phyloP scores from a whole-genome alignment of 2,888 invertebrate species.

The Tiliacea citrago region DNA sequence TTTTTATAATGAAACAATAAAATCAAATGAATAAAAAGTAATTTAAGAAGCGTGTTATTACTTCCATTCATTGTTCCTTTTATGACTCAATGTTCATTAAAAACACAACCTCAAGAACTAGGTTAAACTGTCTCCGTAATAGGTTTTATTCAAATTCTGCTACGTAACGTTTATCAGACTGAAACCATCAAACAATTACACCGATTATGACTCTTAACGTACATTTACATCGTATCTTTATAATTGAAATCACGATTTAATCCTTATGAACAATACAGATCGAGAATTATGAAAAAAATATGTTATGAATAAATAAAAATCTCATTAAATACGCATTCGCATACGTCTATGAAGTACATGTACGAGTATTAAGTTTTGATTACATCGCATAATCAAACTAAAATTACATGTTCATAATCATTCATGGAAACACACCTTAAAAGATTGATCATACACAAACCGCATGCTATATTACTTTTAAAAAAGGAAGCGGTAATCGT shows the following conservation, averaged over 20 bases:
- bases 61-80: constrained; percentile 38
- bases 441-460: constrained; percentile 71
- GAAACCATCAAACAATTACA: constrained; percentile 62
- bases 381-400: constrained; percentile 76
- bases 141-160: constrained; percentile 58
- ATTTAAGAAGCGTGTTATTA: constrained; percentile 45
- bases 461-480: constrained; percentile 69
- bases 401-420: constrained; percentile 75
- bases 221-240: constrained; percentile 79
- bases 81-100: constrained; percentile 35
- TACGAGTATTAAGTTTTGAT: constrained; percentile 68
- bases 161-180: constrained; percentile 56
- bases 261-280: constrained; percentile 70
- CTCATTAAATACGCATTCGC: constrained; percentile 75
- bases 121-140: constrained; percentile 49
- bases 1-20: constrained; percentile 25
- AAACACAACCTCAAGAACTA: constrained; percentile 44
- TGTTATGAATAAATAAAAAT: constrained; percentile 85
- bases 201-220: constrained; percentile 70
- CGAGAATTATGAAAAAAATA: constrained; percentile 74
- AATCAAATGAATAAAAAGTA: constrained; percentile 28
- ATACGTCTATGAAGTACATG: constrained; percentile 67
- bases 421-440: constrained; percentile 71
- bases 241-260: constrained; percentile 87
- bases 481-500: constrained; percentile 78